A percentile compares a stretch with the other conserved stretches of the same genome.
Evolutionary conservation across 1,140 invertebrate species (phyloP).

Genomic region (Dendroctonus ponderosae): DNA sequence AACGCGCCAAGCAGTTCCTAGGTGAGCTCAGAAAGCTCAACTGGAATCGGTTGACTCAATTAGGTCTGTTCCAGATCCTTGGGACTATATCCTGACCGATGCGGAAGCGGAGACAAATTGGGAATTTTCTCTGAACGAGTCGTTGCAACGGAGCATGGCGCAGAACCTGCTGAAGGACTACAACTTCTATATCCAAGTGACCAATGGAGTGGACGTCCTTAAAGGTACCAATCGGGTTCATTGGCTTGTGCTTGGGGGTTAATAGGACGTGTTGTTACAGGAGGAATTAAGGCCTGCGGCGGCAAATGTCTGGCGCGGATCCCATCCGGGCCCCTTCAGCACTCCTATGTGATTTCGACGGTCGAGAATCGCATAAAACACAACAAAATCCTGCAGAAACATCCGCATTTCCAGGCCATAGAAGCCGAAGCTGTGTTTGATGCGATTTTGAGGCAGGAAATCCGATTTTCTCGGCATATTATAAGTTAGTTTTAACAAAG

Average conservation of each 20-base stretch:
- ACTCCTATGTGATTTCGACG: slow-evolving; percentile 41
- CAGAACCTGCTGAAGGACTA: slow-evolving; percentile 42
- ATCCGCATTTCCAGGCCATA: slow-evolving; percentile 49
- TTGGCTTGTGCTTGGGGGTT: background rate
- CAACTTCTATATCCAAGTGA: slow-evolving; percentile 39
- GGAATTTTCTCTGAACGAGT: slow-evolving; percentile 52
- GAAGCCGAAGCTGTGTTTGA: slow-evolving; percentile 53
- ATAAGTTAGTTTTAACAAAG: too few species aligned
- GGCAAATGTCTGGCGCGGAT: slow-evolving; percentile 43
- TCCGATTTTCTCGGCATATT: slow-evolving; percentile 44
- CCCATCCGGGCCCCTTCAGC: slow-evolving; percentile 29
- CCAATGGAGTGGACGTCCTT: slow-evolving; percentile 42
- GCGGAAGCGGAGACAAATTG: slow-evolving; percentile 51
- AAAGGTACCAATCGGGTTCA: slow-evolving; percentile 39
- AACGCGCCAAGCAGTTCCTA: slow-evolving; percentile 51
- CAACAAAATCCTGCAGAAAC: slow-evolving; percentile 41
- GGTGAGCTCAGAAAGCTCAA: slow-evolving; percentile 9
- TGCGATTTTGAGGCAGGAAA: slow-evolving; percentile 52
- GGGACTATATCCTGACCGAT: slow-evolving; percentile 54
- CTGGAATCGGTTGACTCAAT: too few species aligned
- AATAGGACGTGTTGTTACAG: slow-evolving; percentile 35
- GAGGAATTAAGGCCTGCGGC: slow-evolving; percentile 45
- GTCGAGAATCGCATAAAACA: slow-evolving; percentile 43
- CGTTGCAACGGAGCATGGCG: slow-evolving; percentile 41
- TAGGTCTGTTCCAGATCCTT: slow-evolving; percentile 56